Evolutionary conservation across 2,888 invertebrate genomes (phyloP).

Genomic region (Agonopterix alstromeriana): DNA sequence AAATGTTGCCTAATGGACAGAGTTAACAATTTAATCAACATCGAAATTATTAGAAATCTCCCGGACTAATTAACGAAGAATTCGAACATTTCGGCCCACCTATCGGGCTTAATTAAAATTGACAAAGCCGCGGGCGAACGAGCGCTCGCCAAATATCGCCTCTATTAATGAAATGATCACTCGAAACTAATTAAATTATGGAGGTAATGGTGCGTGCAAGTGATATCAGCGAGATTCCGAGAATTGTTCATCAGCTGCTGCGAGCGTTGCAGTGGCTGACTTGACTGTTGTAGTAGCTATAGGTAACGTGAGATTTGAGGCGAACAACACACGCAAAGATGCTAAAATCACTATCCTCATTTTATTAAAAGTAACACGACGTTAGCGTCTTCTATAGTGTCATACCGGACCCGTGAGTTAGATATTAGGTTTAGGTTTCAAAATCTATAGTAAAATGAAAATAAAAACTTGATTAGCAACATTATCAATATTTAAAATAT

Average conservation of each 20-base stretch:
- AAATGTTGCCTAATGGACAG: constrained; percentile 43
- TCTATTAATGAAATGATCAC: constrained; percentile 75
- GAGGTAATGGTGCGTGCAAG: constrained; percentile 71
- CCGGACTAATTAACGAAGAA: constrained; percentile 74
- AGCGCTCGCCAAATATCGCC: constrained; percentile 65
- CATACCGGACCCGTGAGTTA: too few species aligned
- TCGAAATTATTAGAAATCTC: constrained; percentile 71
- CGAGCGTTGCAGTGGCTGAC: too few species aligned
- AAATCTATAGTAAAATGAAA: too few species aligned
- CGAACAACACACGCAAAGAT: too few species aligned
- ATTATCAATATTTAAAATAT: too few species aligned
- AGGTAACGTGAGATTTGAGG: too few species aligned
- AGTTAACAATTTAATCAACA: constrained; percentile 49
- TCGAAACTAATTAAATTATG: constrained; percentile 75
- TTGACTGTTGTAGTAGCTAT: too few species aligned
- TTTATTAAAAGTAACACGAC: too few species aligned
- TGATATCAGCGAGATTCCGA: constrained; percentile 43
- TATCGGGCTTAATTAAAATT: constrained; percentile 74
- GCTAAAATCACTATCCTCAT: too few species aligned
- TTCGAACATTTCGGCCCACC: constrained; percentile 74
- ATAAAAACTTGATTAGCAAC: too few species aligned
- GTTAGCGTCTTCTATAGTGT: too few species aligned
- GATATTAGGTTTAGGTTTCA: too few species aligned
- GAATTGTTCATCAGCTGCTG: not conserved
- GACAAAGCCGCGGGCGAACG: constrained; percentile 66